Base-by-base conservation (phyloP, 2,113 vertebrate species). In the Neolamprologus hecqui region DNA sequence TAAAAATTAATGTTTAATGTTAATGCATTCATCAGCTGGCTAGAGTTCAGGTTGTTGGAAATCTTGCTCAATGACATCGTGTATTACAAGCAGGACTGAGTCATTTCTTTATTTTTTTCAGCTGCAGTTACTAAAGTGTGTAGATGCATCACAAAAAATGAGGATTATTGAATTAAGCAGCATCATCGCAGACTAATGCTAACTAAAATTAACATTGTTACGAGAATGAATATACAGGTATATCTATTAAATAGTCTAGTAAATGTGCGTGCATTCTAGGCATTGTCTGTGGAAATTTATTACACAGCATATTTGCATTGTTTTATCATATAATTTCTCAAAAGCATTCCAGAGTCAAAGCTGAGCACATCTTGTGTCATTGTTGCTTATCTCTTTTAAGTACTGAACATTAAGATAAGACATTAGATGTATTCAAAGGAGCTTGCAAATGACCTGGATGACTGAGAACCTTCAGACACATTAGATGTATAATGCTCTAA, bases 191-290 rank as follows among this genome's bases (percentile, higher is more conserved):
- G 13, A 0, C 40, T 73, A 47, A 73, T 47, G 68, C 14, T 73
- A 11, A 47, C 23, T 47, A 75, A 75, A 75, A 47, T 75, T 47
- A 75, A 4, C 1, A 1, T 49, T 49, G 9, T 31, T 31, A 31
- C n/a, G 23, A 49, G 23, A 47, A 31, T 5, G 0, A 49, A 77
- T 31, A 49, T 28, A 15, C 17, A 49, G 10, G 6, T 19, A 49
- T 28, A 77, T 49, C 17, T 31, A 49, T 49, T 31, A 31, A 31
- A n/a, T 77, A 19, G 23, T 49, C 9, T 12, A 31, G 70, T 49
- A 77, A 77, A 19, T 12, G 42, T 49, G 42, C 2, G 0, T 31
- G 0, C 9, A 49, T 77, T 77, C 15, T 77, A 1, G 26, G 14
- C 23, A 28, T 17, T 31, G 15, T 7, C 9, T 49, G 15, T 77